Percentiles rank a stretch among this genome's conserved stretches.
Evolutionary conservation across 1,140 invertebrate genomes (phyloP).

Genomic region (Lasioglossum albipes): DNA sequence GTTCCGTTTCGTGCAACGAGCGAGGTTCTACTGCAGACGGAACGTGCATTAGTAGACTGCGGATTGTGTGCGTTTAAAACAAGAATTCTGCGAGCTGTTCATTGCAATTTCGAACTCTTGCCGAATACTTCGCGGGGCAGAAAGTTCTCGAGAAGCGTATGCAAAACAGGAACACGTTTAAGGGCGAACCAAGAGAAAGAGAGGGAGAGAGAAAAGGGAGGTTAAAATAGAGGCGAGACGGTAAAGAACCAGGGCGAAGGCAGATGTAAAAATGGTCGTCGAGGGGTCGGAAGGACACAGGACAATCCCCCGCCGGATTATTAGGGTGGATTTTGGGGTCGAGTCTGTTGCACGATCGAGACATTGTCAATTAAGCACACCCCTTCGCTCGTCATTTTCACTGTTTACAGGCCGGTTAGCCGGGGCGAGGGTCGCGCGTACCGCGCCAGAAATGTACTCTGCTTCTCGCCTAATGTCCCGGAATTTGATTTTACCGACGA

Average conservation of each 20-base stretch:
- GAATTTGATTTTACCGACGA: constrained; percentile 9
- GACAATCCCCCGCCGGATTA: constrained; percentile 27
- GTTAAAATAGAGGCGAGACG: constrained; percentile 13
- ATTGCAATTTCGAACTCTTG: too few relatives aligned
- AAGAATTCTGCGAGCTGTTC: too few relatives aligned
- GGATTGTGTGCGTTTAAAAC: too few relatives aligned
- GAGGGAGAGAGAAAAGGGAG: too few relatives aligned
- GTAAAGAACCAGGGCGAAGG: constrained; percentile 1
- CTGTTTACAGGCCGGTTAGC: constrained; percentile 65
- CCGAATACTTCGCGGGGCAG: neutral
- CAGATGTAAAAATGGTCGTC: constrained; percentile 50
- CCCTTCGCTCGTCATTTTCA: constrained; percentile 63
- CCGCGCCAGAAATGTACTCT: neutral
- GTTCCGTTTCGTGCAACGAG: too few relatives aligned
- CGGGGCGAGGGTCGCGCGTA: neutral
- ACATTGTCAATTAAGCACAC: constrained; percentile 73
- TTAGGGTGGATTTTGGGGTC: constrained; percentile 58
- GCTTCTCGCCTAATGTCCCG: neutral
- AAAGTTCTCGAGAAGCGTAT: constrained; percentile 7
- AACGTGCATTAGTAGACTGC: too few relatives aligned
- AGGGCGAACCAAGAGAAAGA: neutral
- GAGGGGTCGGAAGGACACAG: constrained; percentile 35
- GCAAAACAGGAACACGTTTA: constrained; percentile 12
- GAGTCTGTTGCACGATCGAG: constrained; percentile 49
- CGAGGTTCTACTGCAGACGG: too few relatives aligned